Evolutionary conservation across 2,113 vertebrate species (phyloP).

Genomic region (Salvator merianae): DNA sequence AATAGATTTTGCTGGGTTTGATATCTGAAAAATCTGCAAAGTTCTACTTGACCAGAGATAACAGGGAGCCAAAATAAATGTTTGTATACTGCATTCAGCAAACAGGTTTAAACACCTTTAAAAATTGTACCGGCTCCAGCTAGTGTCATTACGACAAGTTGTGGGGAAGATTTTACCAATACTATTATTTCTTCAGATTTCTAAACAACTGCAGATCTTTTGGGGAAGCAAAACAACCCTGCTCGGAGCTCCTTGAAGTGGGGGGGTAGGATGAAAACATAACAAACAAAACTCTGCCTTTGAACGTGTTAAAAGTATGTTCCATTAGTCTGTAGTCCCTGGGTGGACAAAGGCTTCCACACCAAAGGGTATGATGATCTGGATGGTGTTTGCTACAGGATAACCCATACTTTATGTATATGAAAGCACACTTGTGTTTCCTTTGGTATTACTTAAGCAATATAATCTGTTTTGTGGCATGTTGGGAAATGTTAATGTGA

Average conservation of each 20-base stretch:
- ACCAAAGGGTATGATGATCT: neutral
- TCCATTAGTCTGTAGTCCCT: neutral
- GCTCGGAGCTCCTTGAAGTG: neutral
- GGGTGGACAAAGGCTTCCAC: neutral
- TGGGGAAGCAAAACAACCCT: neutral
- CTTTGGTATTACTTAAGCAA: too few species aligned
- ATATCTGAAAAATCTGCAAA: slow-evolving; percentile 1
- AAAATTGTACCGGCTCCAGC: neutral
- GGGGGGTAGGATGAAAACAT: neutral
- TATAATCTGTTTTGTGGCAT: neutral
- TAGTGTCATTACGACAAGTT: neutral
- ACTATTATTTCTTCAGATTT: neutral
- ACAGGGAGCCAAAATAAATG: neutral
- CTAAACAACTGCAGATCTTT: neutral
- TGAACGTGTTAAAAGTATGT: neutral
- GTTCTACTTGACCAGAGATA: neutral
- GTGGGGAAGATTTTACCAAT: neutral
- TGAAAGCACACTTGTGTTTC: too few species aligned
- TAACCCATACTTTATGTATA: neutral
- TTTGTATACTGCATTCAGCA: neutral
- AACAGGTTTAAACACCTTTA: neutral
- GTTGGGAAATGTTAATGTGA: neutral
- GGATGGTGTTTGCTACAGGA: neutral
- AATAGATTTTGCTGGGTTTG: neutral
- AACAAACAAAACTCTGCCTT: neutral